Evolutionary conservation across 2,797 vertebrate genomes (phyloP), one percentile per base, ranked within the genome.

Genomic region (Strix occidentalis): DNA sequence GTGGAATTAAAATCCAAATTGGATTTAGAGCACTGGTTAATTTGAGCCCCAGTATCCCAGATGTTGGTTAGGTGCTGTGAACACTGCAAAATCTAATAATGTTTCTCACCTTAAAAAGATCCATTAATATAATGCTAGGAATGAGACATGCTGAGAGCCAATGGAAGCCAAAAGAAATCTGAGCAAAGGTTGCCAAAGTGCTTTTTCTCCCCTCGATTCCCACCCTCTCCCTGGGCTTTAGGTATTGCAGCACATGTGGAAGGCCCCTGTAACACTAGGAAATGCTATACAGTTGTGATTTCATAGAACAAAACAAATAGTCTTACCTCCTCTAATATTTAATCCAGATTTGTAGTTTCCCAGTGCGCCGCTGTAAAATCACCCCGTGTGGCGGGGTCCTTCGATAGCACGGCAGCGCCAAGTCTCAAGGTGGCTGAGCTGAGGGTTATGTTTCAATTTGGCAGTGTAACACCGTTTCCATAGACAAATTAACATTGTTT

Each of bases 401-500:
- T 80, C 37, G 0, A 33, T 6, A 63, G 45, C 2, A 2, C 58
- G 1, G 31, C 71, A 65, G 68, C 66, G 93, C 97, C 97, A 96
- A 95, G 92, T 93, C 93, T 87, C 96, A 93, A 93, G 89, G 80
- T 84, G 92, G 90, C 93, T 96, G 96, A 95, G 89, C 48, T 14
- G 78, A 90, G 78, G 94, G 86, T 95, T 96, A 95, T 96, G 43
- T 93, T 97, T 95, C 96, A 79, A 96, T 96, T 97, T 97, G 96
- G 96, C 97, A 97, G 93, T 43, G 43, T 72, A 93, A 37, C 33
- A 37, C 87, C 12, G 7, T 97, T 97, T 97, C 97, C 96, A 92
- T 89, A 96, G 96, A 97, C 96, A 97, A 97, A 97, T 97, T 97
- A 97, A 95, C 96, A 92, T 91, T 89, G 90, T 96, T 97, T 93